Percentiles rank a stretch among this genome's conserved stretches.
These are phyloP conservation scores for Neodon shergylaensis DNA, from an alignment of 2,113 vertebrate species.

Conservation along the genomic window DNA sequence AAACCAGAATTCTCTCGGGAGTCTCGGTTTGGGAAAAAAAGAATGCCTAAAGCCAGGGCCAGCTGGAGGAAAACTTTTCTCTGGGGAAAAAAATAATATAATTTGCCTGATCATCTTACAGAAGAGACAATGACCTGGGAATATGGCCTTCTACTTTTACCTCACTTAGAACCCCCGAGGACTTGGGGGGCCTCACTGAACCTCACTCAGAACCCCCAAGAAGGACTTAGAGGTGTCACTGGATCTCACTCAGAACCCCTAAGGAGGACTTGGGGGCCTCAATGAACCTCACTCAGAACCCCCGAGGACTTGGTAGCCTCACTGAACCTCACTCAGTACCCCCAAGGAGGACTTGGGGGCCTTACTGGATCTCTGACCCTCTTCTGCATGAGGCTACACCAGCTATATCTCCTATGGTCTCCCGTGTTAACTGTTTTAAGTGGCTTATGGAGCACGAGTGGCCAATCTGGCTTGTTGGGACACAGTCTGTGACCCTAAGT, in stretches of 20 bases:
- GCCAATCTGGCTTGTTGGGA: too few species aligned
- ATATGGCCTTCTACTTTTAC: background rate
- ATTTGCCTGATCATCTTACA: background rate
- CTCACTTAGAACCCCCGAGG: background rate
- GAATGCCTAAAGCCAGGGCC: too few species aligned
- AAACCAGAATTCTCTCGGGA: too few species aligned
- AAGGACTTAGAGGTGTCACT: too few species aligned
- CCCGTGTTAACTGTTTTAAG: too few species aligned
- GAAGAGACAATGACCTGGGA: background rate
- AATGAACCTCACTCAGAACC: too few species aligned
- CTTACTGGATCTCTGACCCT: background rate
- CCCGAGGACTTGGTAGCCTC: background rate
- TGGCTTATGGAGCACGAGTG: too few species aligned
- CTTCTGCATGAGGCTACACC: too few species aligned
- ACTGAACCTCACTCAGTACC: background rate
- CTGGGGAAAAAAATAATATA: background rate
- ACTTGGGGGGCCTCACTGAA: background rate
- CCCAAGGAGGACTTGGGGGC: background rate
- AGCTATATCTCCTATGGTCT: background rate
- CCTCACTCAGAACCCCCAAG: too few species aligned
- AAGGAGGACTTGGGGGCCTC: background rate
- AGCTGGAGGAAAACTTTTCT: background rate
- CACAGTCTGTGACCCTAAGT: background rate
- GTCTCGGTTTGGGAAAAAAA: background rate
- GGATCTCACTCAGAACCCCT: background rate